Evolutionary conservation across 1,140 invertebrate genomes (phyloP).

Genomic region (Steinernema feltiae): DNA sequence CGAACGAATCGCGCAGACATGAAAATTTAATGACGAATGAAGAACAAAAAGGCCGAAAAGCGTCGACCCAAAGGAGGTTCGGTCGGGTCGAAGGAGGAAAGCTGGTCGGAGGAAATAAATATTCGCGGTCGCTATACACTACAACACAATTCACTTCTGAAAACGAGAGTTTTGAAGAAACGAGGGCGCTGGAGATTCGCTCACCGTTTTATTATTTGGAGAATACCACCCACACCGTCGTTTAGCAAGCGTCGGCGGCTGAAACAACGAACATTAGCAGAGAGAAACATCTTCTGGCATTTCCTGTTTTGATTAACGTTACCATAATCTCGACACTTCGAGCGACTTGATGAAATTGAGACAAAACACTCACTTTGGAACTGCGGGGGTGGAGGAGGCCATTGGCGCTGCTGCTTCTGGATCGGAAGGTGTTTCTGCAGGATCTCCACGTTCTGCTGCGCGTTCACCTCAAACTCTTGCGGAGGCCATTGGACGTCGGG

Average conservation of each 20-base stretch:
- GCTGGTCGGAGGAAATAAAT: not conserved
- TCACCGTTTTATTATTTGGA: not conserved
- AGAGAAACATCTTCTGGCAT: too few species aligned
- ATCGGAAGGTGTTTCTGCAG: constrained; percentile 33
- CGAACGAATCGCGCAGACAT: not conserved
- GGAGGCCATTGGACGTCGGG: constrained; percentile 36
- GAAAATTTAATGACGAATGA: not conserved
- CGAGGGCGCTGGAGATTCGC: too few species aligned
- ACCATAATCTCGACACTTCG: too few species aligned
- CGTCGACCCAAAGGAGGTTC: not conserved
- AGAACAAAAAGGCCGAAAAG: not conserved
- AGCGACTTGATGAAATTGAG: too few species aligned
- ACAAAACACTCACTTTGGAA: constrained; percentile 21
- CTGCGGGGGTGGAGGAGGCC: constrained; percentile 36
- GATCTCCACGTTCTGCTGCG: constrained; percentile 27
- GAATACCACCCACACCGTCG: not conserved
- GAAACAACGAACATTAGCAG: too few species aligned
- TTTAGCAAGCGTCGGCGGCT: not conserved
- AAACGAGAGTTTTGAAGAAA: not conserved
- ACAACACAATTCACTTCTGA: not conserved
- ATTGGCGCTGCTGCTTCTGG: constrained; percentile 30
- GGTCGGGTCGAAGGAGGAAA: not conserved
- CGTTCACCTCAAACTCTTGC: constrained; percentile 29
- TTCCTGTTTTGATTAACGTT: too few species aligned
- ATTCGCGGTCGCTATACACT: not conserved